These are phyloP conservation scores for Metaphire vulgaris DNA, from an alignment of 1,140 invertebrate species.

Conservation along the genomic window DNA sequence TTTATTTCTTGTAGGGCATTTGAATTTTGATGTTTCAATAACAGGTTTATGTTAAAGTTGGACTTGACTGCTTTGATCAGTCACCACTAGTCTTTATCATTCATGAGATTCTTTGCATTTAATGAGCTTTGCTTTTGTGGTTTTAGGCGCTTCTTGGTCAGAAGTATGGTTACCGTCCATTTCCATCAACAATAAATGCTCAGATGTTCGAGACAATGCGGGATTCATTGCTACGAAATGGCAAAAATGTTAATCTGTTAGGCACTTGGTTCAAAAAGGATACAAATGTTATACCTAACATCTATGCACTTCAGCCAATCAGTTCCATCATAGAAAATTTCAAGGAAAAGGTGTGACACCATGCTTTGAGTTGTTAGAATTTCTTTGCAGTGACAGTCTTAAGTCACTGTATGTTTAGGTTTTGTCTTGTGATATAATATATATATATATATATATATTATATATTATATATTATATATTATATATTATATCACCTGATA, in stretches of 20 bases:
- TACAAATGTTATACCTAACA: constrained; percentile 80
- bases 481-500: too few species aligned
- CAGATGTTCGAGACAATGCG: constrained; percentile 77
- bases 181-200: constrained; percentile 76
- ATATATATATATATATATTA: not conserved
- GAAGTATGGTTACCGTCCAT: constrained; percentile 93
- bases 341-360: constrained; percentile 98
- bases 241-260: constrained; percentile 71
- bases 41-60: too few species aligned
- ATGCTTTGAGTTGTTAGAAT: too few species aligned
- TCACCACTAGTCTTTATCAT: too few species aligned
- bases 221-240: constrained; percentile 66
- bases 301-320: constrained; percentile 90
- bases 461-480: too few species aligned
- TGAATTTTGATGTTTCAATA: too few species aligned
- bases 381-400: too few species aligned
- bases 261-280: constrained; percentile 96
- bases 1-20: too few species aligned
- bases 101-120: too few species aligned
- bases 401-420: too few species aligned
- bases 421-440: not conserved
- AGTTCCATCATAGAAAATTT: constrained; percentile 95
- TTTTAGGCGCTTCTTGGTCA: constrained; percentile 30
- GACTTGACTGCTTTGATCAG: too few species aligned
- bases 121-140: too few species aligned